Conservation (phyloP, 2,797 vertebrate species). For the Poeciliopsis paucimaculata region DNA sequence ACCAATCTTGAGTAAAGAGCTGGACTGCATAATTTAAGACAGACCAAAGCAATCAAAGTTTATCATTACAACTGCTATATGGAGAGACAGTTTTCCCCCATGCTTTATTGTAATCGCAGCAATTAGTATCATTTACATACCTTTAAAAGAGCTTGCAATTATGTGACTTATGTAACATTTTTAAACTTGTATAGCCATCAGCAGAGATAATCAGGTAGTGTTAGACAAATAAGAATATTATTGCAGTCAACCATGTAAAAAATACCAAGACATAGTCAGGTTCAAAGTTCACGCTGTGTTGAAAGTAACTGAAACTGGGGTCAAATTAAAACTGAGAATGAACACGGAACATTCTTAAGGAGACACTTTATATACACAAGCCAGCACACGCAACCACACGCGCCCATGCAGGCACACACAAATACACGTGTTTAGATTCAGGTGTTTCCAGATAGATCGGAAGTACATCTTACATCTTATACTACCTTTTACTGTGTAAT, state of each 20-base stretch:
- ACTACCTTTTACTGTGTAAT: too few relatives aligned
- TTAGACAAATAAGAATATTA: neutral
- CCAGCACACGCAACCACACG: too few relatives aligned
- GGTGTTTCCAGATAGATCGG: too few relatives aligned
- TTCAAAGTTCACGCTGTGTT: neutral
- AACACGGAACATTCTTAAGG: too few relatives aligned
- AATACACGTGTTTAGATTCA: too few relatives aligned
- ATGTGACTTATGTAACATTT: neutral
- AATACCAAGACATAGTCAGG: neutral
- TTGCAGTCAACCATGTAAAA: neutral
- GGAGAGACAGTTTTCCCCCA: neutral
- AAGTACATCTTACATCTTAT: too few relatives aligned
- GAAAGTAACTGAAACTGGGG: neutral
- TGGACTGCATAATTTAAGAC: conserved; percentile 6
- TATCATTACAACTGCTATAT: neutral
- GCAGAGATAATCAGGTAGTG: neutral
- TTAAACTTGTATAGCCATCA: neutral
- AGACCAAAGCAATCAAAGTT: neutral
- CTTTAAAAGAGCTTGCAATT: conserved; percentile 17
- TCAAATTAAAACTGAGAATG: neutral
- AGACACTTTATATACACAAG: too few relatives aligned
- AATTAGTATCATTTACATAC: conserved; percentile 7
- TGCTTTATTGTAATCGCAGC: conserved; percentile 12
- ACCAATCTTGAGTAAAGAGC: neutral
- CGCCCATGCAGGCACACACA: too few relatives aligned